These are phyloP conservation scores for Pomatorhinus ruficollis DNA, from an alignment of 2,113 vertebrate species.

Conservation along the genomic window DNA sequence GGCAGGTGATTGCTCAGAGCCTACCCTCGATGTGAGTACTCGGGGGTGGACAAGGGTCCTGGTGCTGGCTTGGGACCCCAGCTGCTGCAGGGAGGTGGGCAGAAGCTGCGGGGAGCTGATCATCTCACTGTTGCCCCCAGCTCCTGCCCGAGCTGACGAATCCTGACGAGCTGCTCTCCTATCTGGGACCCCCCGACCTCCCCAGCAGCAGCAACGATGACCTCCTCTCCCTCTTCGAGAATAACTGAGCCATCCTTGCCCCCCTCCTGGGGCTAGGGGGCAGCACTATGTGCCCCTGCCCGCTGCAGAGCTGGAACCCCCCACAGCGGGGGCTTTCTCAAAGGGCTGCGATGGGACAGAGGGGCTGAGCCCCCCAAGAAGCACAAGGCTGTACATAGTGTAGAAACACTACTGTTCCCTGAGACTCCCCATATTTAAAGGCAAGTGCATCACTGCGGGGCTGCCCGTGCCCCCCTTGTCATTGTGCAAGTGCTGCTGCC, in stretches of 20 bases:
- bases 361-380: slow-evolving; percentile 1
- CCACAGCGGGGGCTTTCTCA: neutral
- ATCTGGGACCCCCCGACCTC: slow-evolving; percentile 91
- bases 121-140: slow-evolving; percentile 56
- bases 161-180: slow-evolving; percentile 92
- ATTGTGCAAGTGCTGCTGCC: slow-evolving; percentile 37
- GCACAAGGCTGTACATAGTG: slow-evolving; percentile 73
- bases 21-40: slow-evolving; percentile 88
- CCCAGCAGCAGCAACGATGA: slow-evolving; percentile 92
- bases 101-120: neutral
- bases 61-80: neutral
- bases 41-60: neutral
- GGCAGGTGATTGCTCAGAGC: slow-evolving; percentile 83
- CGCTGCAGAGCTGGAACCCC: neutral
- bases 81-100: neutral
- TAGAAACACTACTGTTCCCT: slow-evolving; percentile 44
- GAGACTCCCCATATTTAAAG: slow-evolving; percentile 20
- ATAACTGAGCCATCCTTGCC: slow-evolving; percentile 79
- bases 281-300: neutral
- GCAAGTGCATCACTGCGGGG: neutral
- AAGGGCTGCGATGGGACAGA: neutral
- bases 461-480: neutral
- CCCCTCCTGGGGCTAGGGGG: neutral
- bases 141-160: slow-evolving; percentile 95
- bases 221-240: slow-evolving; percentile 95